A percentile compares a stretch with the other conserved stretches of the same genome.
Evolutionary conservation across 1,140 invertebrate genomes (phyloP).

Genomic region (Campoletis sonorensis): DNA sequence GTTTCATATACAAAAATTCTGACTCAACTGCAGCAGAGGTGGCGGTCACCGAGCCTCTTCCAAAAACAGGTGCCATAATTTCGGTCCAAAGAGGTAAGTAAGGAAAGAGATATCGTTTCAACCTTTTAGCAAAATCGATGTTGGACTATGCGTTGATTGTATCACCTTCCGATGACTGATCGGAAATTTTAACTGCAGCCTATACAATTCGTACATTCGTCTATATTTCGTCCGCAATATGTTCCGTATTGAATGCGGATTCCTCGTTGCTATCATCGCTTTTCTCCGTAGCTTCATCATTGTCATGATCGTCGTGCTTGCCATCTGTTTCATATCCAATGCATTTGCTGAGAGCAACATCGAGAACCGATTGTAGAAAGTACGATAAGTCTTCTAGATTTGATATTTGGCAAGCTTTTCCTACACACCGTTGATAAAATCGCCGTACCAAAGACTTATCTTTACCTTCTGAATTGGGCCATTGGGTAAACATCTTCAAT

Average conservation of each 20-base stretch:
- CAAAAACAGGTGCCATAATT: background rate
- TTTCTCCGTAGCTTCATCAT: background rate
- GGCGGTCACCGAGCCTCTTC: background rate
- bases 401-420: conserved; percentile 34
- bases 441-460: background rate
- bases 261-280: background rate
- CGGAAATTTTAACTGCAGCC: background rate
- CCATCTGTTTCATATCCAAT: background rate
- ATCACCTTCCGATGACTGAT: background rate
- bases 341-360: conserved; percentile 28
- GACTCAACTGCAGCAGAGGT: background rate
- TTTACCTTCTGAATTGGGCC: conserved; percentile 14
- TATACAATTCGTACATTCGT: background rate
- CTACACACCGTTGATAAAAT: conserved; percentile 35
- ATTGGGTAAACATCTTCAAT: conserved; percentile 21
- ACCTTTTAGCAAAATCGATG: background rate
- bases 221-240: background rate
- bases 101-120: background rate
- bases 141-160: background rate
- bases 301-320: background rate
- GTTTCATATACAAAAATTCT: background rate
- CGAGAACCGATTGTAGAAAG: conserved; percentile 40
- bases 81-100: background rate
- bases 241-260: background rate
- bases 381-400: conserved; percentile 21